Evolutionary conservation across 2,888 invertebrate species (phyloP).

Genomic region (Heliconius charithonia): DNA sequence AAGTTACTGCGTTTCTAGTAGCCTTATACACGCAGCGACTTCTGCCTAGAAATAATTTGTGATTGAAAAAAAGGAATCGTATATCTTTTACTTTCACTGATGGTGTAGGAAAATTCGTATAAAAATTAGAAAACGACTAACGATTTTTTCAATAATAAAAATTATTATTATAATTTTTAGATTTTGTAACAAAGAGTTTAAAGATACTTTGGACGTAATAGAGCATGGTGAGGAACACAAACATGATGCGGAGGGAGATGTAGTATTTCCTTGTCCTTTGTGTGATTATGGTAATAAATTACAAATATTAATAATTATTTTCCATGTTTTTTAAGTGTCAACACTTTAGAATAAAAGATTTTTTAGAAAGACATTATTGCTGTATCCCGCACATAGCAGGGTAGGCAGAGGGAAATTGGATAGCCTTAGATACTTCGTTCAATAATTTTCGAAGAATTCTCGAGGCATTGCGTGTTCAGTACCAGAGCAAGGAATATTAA

Average conservation of each 20-base stretch:
- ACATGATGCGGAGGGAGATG: slow-evolving; percentile 68
- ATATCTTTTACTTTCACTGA: too few relatives aligned
- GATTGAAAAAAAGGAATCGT: too few relatives aligned
- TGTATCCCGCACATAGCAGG: not conserved
- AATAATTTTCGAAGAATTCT: not conserved
- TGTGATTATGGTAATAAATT: slow-evolving; percentile 71
- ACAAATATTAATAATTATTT: not conserved
- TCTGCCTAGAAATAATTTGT: too few relatives aligned
- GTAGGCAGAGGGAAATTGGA: not conserved
- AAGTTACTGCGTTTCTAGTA: too few relatives aligned
- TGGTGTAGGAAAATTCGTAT: not conserved
- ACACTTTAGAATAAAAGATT: too few relatives aligned
- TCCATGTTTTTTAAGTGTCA: too few relatives aligned
- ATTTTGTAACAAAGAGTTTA: slow-evolving; percentile 67
- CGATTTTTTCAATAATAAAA: not conserved
- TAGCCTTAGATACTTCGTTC: not conserved
- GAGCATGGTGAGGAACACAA: slow-evolving; percentile 72
- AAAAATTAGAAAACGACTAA: not conserved
- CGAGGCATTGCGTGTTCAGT: too few relatives aligned
- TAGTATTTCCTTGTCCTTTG: slow-evolving; percentile 72
- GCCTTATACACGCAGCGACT: too few relatives aligned
- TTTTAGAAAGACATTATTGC: too few relatives aligned
- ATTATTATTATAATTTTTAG: slow-evolving; percentile 50
- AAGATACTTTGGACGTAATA: slow-evolving; percentile 58
- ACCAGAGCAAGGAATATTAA: not conserved